Evolutionary conservation across 2,888 invertebrate species (phyloP).

Genomic region (Nesidiocoris tenuis): DNA sequence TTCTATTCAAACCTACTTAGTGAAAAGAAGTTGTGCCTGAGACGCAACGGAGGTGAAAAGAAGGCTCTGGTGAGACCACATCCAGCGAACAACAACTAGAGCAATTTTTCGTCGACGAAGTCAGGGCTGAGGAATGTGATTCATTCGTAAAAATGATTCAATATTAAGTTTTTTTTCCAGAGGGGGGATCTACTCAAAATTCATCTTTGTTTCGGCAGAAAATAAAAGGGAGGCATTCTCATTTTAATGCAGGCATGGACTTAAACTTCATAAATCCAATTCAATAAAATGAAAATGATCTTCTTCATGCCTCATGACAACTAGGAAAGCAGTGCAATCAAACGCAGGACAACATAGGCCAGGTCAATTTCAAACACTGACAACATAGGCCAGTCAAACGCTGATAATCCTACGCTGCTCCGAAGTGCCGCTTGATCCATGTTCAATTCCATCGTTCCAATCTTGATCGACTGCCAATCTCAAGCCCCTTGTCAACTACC

Average conservation of each 20-base stretch:
- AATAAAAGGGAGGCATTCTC: not conserved
- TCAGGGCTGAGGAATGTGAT: too few species aligned
- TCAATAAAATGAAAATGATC: too few species aligned
- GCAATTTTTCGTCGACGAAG: too few species aligned
- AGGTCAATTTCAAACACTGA: not conserved
- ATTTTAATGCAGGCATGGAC: too few species aligned
- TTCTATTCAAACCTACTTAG: slow-evolving; percentile 33
- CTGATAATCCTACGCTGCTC: not conserved
- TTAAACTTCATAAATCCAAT: too few species aligned
- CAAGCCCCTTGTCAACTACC: not conserved
- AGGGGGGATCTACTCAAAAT: not conserved
- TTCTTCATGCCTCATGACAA: too few species aligned
- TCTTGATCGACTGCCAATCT: not conserved
- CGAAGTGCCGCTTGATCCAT: not conserved
- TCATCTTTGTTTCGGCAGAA: not conserved
- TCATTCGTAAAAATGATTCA: too few species aligned
- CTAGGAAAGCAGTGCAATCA: too few species aligned
- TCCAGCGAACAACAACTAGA: too few species aligned
- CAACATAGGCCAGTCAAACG: not conserved
- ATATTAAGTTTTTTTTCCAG: too few species aligned
- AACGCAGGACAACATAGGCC: too few species aligned
- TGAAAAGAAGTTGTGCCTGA: slow-evolving; percentile 11
- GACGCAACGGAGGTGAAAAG: not conserved
- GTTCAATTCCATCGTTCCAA: not conserved
- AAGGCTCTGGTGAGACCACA: too few species aligned